Evolutionary conservation across 2,797 vertebrate genomes (phyloP).

Genomic region (Phalloptychus januarius): DNA sequence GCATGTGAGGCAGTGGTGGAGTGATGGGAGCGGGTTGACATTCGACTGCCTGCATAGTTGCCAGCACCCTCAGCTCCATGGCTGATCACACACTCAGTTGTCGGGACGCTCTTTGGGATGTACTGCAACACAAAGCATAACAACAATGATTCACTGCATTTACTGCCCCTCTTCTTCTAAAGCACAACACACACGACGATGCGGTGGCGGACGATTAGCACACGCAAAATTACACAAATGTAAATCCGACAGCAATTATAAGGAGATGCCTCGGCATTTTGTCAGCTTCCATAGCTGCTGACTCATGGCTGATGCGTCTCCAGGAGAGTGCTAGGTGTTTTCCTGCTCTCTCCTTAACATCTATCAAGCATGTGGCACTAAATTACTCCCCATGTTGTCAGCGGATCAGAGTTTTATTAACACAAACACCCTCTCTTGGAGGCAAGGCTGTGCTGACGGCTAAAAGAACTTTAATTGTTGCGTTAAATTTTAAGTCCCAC

Average conservation of each 20-base stretch:
- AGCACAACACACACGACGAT: background rate
- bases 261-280: background rate
- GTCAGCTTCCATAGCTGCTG: background rate
- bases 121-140: conserved; percentile 78
- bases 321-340: conserved; percentile 20
- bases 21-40: conserved; percentile 94
- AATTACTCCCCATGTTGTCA: conserved; percentile 15
- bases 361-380: conserved; percentile 28
- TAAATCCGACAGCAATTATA: background rate
- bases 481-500: conserved; percentile 21
- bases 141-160: background rate
- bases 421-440: conserved; percentile 16
- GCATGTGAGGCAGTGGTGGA: conserved; percentile 94
- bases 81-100: conserved; percentile 91
- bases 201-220: background rate
- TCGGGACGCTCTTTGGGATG: conserved; percentile 92
- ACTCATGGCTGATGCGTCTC: conserved; percentile 40
- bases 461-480: conserved; percentile 16
- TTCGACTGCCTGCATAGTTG: conserved; percentile 92
- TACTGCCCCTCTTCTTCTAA: background rate
- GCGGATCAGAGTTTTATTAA: conserved; percentile 35
- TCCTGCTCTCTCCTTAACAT: conserved; percentile 34
- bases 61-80: conserved; percentile 91
- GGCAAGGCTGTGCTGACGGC: conserved; percentile 25
- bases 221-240: background rate